These are phyloP conservation scores for Ariopsis seemanni DNA, from an alignment of 2,113 vertebrate genomes.

Conservation along the genomic window DNA sequence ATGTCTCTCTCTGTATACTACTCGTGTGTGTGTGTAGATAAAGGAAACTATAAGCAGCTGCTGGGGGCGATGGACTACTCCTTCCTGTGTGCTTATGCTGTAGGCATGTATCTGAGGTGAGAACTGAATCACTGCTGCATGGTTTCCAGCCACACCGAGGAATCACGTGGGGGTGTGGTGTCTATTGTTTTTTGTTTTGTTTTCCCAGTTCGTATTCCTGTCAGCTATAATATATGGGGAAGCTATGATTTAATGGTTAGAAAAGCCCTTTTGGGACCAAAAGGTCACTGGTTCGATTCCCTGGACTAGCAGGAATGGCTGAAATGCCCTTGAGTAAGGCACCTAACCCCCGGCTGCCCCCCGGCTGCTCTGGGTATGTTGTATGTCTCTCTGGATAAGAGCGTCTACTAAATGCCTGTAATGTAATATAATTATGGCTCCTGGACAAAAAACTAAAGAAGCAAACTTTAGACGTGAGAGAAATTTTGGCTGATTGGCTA, in stretches of 20 bases:
- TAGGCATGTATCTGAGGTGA: slow-evolving; percentile 96
- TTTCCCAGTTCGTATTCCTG: background rate
- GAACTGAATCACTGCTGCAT: background rate
- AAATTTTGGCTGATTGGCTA: background rate
- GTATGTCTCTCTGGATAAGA: no score
- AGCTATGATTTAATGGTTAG: no score
- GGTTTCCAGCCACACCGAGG: background rate
- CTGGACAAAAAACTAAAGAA: background rate
- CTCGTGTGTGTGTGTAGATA: slow-evolving; percentile 71
- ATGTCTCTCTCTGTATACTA: background rate
- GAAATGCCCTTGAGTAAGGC: no score
- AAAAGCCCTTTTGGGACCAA: no score
- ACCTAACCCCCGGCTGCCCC: no score
- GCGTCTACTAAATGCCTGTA: no score
- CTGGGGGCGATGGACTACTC: slow-evolving; percentile 90
- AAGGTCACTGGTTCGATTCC: no score
- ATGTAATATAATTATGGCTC: background rate
- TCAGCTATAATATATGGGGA: background rate
- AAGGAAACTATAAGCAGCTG: slow-evolving; percentile 87
- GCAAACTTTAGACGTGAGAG: background rate
- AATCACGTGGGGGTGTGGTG: background rate
- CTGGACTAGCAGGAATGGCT: no score
- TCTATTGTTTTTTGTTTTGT: background rate
- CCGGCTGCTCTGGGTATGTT: no score
- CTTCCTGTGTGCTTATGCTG: slow-evolving; percentile 90